phyloP scores from a whole-genome alignment of 2,797 vertebrate genomes.

The Acanthis flammea region DNA sequence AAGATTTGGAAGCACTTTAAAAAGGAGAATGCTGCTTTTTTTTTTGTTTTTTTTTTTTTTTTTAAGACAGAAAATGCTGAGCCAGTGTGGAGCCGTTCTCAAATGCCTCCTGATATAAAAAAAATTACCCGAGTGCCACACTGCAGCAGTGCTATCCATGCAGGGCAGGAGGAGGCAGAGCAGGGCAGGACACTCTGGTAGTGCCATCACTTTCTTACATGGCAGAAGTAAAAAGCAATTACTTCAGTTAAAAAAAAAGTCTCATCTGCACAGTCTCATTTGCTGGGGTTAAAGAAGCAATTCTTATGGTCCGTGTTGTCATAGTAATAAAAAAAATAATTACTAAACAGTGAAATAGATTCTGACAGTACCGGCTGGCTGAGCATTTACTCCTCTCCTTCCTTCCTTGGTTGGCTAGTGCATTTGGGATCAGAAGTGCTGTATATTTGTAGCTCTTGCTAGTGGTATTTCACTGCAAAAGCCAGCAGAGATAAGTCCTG shows the following conservation, averaged over 20 bases:
- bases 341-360: constrained; percentile 41
- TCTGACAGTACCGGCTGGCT: constrained; percentile 1
- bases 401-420: neutral
- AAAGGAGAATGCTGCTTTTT: neutral
- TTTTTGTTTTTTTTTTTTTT: neutral
- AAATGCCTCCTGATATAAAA: neutral
- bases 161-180: neutral
- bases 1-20: constrained; percentile 48
- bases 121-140: neutral
- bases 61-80: neutral
- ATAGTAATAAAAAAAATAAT: constrained; percentile 73
- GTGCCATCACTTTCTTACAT: neutral
- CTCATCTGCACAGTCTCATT: neutral
- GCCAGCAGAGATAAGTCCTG: neutral
- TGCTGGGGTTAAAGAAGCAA: constrained; percentile 57
- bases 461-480: neutral
- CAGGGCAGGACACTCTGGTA: neutral
- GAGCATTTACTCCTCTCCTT: neutral
- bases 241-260: neutral
- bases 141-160: neutral
- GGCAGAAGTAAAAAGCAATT: neutral
- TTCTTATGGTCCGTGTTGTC: constrained; percentile 58
- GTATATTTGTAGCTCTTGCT: neutral
- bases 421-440: neutral
- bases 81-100: neutral